Evolutionary conservation across 1,140 invertebrate species (phyloP).

Genomic region (Drosophila sechellia): DNA sequence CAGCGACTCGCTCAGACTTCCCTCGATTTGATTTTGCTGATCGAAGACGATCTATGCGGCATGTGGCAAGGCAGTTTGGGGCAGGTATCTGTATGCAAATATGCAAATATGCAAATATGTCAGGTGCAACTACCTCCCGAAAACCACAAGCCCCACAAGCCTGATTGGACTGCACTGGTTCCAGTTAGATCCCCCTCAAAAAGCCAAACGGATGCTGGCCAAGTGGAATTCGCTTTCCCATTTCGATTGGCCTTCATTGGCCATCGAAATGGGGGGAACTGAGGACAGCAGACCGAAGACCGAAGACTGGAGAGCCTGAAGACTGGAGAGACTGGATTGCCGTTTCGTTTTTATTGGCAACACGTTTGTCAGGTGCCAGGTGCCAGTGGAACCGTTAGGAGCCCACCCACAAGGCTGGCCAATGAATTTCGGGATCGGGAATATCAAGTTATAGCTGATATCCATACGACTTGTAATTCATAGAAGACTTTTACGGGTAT

Average conservation of each 20-base stretch:
- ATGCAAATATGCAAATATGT: conserved; percentile 9
- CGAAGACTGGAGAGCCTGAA: background rate
- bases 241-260: conserved; percentile 40
- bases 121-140: conserved; percentile 6
- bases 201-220: conserved; percentile 42
- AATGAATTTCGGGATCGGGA: background rate
- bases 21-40: conserved; percentile 1
- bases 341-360: conserved; percentile 79
- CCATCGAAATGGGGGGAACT: background rate
- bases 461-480: no score
- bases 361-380: conserved; percentile 56
- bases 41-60: conserved; percentile 21
- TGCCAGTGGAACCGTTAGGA: conserved; percentile 40
- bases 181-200: conserved; percentile 40
- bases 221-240: conserved; percentile 76
- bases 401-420: conserved; percentile 31
- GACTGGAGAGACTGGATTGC: conserved; percentile 39
- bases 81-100: conserved; percentile 58
- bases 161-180: background rate
- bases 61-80: conserved; percentile 40
- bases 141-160: conserved; percentile 1
- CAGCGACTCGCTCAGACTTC: conserved; percentile 1
- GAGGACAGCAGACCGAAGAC: background rate
- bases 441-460: no score
- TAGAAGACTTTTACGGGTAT: background rate